Evolutionary conservation across 1,140 invertebrate genomes (phyloP), one percentile per base, ranked within the genome.

Genomic region (Trachymyrmex cornetzi): DNA sequence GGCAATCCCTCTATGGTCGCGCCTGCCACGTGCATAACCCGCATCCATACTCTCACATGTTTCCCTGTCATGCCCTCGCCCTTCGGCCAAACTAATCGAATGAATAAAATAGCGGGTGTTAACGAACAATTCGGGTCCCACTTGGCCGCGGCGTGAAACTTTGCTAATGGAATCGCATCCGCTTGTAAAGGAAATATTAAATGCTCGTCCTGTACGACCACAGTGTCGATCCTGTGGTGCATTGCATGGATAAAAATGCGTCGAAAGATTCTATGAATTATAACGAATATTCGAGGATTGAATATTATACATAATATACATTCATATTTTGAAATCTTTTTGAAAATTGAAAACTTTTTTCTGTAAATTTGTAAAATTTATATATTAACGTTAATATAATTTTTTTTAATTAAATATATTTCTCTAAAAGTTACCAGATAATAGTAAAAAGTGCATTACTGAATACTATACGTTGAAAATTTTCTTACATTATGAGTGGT

Each of bases 151-250:
- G 85, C 48, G 38, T 77, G 85, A 87, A 93, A 92, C 91, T 93
- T 93, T 89, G 77, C 80, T 93, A 93, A 93, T 93, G 88, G 92
- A 93, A 94, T 93, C 91, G 92, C 84, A 74, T 77, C 57, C 81
- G 77, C 90, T 90, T 75, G 85, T 91, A 89, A 92, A 89, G 87
- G 90, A 93, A 93, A 93, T 91, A 92, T 93, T 92, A 90, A 92
- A 92, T 87, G 88, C 79, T 85, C 77, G 53, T 88, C 71, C 74
- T 85, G 61, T 55, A 53, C 77, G 53, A 64, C n/a, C 59, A 16
- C 38, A 34, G 27, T 55, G 53, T 24, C 61, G 72, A 85, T 89
- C 64, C 55, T 88, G 88, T 63, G 24, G 22, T 24, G 27, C 27
- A 12, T 57, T 63, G 24, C 48, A 66, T 53, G 0, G 14, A 48